A percentile compares a stretch with the other conserved stretches of the same genome.
Conservation (phyloP, 2,797 vertebrate species). For the Pseudomugil tenellus region DNA sequence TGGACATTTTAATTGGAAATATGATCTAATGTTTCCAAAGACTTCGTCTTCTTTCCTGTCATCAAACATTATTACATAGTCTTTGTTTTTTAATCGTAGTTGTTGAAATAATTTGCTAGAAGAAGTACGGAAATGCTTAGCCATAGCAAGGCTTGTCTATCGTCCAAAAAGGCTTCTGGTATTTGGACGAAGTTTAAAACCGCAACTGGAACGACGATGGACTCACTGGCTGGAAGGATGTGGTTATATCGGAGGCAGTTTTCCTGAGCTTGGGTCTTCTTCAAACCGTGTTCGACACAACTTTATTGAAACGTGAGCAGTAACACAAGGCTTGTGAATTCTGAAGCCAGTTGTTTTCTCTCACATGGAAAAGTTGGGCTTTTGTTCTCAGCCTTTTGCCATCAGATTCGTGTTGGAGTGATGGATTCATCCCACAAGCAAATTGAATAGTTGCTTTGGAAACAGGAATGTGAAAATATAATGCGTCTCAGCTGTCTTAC, state of each 20-base stretch:
- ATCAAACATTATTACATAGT: slow-evolving; percentile 15
- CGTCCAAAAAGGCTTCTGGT: slow-evolving; percentile 47
- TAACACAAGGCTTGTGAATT: slow-evolving; percentile 36
- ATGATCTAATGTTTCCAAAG: slow-evolving; percentile 8
- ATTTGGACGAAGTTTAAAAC: slow-evolving; percentile 53
- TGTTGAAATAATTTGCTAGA: slow-evolving; percentile 58
- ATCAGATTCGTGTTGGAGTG: neutral
- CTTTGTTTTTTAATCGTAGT: slow-evolving; percentile 44
- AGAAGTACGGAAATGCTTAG: slow-evolving; percentile 53
- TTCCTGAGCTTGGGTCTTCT: slow-evolving; percentile 28
- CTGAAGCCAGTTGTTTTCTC: slow-evolving; percentile 14
- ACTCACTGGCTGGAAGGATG: slow-evolving; percentile 54
- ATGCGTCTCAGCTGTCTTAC: slow-evolving; percentile 17
- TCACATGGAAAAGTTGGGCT: slow-evolving; percentile 6
- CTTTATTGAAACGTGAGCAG: slow-evolving; percentile 56
- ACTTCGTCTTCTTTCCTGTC: neutral
- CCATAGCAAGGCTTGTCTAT: slow-evolving; percentile 56
- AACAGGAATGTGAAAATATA: slow-evolving; percentile 15
- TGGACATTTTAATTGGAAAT: slow-evolving; percentile 14
- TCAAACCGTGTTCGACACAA: slow-evolving; percentile 34
- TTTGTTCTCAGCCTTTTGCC: slow-evolving; percentile 4
- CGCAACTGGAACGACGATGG: slow-evolving; percentile 62
- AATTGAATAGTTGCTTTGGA: slow-evolving; percentile 2
- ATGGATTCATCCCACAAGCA: neutral
- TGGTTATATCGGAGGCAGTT: slow-evolving; percentile 47